Percentiles rank a stretch among this genome's conserved stretches.
These are phyloP conservation scores for Gadus chalcogrammus DNA, from an alignment of 2,113 vertebrate species.

Conservation along the genomic window DNA sequence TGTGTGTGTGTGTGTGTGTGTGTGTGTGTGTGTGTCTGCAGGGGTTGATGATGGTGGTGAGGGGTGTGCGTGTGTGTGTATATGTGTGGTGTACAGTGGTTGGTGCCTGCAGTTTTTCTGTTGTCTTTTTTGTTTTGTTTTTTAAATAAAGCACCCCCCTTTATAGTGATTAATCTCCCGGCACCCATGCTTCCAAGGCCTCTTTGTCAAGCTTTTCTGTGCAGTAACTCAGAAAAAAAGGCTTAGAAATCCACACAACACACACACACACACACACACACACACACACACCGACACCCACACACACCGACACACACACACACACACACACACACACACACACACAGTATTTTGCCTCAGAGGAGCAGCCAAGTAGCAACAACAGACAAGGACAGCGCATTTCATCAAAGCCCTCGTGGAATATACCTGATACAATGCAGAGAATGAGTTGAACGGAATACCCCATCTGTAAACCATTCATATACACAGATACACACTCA, in stretches of 20 bases:
- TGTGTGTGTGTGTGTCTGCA: too few species aligned
- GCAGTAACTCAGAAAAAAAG: conserved; percentile 37
- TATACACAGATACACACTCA: too few species aligned
- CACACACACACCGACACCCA: not conserved
- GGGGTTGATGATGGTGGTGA: too few species aligned
- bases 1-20: too few species aligned
- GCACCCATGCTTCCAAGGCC: conserved; percentile 43
- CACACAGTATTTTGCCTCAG: conserved; percentile 23
- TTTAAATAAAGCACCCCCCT: conserved; percentile 39
- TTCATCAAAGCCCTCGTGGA: conserved; percentile 34
- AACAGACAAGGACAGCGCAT: conserved; percentile 26
- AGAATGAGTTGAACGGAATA: not conserved
- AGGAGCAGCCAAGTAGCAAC: conserved; percentile 9
- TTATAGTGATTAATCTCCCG: conserved; percentile 64
- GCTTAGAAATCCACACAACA: conserved; percentile 32
- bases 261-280: conserved; percentile 16
- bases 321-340: not conserved
- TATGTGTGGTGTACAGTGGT: not conserved
- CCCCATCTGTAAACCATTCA: not conserved
- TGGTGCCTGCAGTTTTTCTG: not conserved
- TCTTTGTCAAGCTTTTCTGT: conserved; percentile 38
- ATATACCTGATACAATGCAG: conserved; percentile 26
- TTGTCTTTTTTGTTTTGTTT: conserved; percentile 7
- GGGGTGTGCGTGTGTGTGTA: too few species aligned
- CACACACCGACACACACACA: not conserved